phyloP scores from a whole-genome alignment of 1,140 invertebrate species.

The Galleria mellonella region DNA sequence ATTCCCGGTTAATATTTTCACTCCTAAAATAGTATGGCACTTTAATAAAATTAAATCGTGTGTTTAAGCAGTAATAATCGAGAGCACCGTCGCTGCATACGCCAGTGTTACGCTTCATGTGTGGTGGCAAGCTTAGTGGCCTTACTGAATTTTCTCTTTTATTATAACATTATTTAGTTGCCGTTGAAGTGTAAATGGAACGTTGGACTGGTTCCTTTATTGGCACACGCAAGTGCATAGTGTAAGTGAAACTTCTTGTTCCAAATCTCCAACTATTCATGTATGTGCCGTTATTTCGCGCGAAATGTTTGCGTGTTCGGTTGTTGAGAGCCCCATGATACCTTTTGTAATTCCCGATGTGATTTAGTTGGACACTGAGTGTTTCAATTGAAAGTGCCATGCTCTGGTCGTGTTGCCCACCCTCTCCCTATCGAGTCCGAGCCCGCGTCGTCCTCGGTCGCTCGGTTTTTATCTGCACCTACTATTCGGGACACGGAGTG shows the following conservation, averaged over 20 bases:
- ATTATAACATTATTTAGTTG: conserved; percentile 39
- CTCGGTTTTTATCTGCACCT: conserved; percentile 22
- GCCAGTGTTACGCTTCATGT: conserved; percentile 64
- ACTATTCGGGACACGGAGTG: conserved; percentile 31
- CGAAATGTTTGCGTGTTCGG: conserved; percentile 65
- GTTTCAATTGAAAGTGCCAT: conserved; percentile 66
- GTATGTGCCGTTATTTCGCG: conserved; percentile 60
- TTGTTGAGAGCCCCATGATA: conserved; percentile 54
- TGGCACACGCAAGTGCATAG: conserved; percentile 71
- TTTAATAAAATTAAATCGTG: conserved; percentile 54
- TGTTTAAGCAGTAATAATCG: conserved; percentile 45
- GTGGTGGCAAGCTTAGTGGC: conserved; percentile 63
- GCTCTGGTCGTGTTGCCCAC: conserved; percentile 60
- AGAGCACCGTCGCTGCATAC: conserved; percentile 50
- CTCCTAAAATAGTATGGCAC: conserved; percentile 67
- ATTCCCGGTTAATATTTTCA: conserved; percentile 47
- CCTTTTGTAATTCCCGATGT: conserved; percentile 51
- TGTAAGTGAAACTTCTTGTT: conserved; percentile 72
- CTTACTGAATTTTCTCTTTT: conserved; percentile 69
- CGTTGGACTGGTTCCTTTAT: conserved; percentile 62
- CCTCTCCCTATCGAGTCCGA: conserved; percentile 35
- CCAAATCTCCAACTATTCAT: conserved; percentile 72
- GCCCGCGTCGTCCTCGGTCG: conserved; percentile 29
- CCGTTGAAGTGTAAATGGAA: conserved; percentile 52
- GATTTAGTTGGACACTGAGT: conserved; percentile 40